Evolutionary conservation across 92 coral and sea anemone species (phyloP).

Genomic region (Plumapathes pennacea): DNA sequence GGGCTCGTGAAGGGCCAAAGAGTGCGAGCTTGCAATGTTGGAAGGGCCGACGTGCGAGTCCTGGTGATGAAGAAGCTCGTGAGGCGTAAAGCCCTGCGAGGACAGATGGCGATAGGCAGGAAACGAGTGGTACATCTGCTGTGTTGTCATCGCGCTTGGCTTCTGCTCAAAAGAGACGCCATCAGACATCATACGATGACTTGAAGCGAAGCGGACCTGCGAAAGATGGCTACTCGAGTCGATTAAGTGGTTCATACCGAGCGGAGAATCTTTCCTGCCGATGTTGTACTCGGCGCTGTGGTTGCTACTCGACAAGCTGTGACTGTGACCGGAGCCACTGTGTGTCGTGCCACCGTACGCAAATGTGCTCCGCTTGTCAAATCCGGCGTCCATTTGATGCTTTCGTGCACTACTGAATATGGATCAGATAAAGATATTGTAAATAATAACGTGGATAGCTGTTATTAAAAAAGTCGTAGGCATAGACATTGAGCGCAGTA

Average conservation of each 20-base stretch:
- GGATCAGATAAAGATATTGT: slow-evolving; percentile 81
- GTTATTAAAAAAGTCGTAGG: slow-evolving; percentile 85
- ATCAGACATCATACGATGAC: slow-evolving; percentile 74
- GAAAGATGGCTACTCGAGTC: slow-evolving; percentile 85
- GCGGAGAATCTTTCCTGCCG: slow-evolving; percentile 64
- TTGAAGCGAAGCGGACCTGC: slow-evolving; percentile 76
- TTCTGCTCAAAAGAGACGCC: slow-evolving; percentile 84
- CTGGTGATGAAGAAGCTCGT: slow-evolving; percentile 83
- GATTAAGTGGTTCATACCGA: slow-evolving; percentile 83
- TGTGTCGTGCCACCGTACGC: slow-evolving; percentile 66
- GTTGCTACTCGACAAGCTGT: slow-evolving; percentile 54
- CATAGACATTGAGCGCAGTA: slow-evolving; percentile 77
- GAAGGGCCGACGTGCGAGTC: slow-evolving; percentile 85
- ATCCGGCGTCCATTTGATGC: slow-evolving; percentile 77
- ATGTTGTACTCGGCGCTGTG: slow-evolving; percentile 65
- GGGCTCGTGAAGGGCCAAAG: slow-evolving; percentile 82
- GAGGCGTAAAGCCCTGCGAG: slow-evolving; percentile 77
- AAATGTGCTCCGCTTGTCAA: slow-evolving; percentile 72
- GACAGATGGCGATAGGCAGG: slow-evolving; percentile 90
- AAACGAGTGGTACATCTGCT: slow-evolving; percentile 94
- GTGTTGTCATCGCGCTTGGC: slow-evolving; percentile 82
- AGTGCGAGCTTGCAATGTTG: slow-evolving; percentile 72
- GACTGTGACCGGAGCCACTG: no score
- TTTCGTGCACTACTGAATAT: slow-evolving; percentile 70
- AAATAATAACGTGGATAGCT: slow-evolving; percentile 77